A percentile compares a stretch with the other conserved stretches of the same genome.
phyloP scores from a whole-genome alignment of 1,140 invertebrate genomes.

The Eulimnadia texana region DNA sequence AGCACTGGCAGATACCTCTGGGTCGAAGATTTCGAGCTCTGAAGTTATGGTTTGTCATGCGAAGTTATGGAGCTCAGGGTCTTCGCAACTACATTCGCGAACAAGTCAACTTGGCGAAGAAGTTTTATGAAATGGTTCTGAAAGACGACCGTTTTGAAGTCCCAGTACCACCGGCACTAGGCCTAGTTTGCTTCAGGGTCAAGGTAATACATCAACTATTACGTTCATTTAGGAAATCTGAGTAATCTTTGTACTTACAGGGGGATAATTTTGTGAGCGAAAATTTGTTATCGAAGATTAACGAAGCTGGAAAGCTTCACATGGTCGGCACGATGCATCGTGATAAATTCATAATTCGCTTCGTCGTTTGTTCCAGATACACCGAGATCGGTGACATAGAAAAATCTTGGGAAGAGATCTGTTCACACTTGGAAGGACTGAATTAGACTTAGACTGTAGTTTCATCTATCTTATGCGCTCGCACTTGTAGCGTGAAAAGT shows the following conservation, averaged over 20 bases:
- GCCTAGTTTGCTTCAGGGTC: slow-evolving; percentile 83
- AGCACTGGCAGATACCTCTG: slow-evolving; percentile 95
- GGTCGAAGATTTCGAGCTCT: slow-evolving; percentile 85
- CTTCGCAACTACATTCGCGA: slow-evolving; percentile 76
- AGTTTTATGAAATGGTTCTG: slow-evolving; percentile 56
- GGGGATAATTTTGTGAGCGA: slow-evolving; percentile 73
- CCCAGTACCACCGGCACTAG: slow-evolving; percentile 69
- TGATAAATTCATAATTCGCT: slow-evolving; percentile 68
- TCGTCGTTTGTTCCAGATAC: slow-evolving; percentile 77
- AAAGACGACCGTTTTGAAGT: slow-evolving; percentile 72
- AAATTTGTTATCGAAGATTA: slow-evolving; percentile 65
- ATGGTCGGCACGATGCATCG: slow-evolving; percentile 80
- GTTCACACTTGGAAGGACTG: neutral
- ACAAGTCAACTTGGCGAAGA: slow-evolving; percentile 58
- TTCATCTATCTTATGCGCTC: no score
- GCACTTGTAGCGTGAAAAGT: no score
- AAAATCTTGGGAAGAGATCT: slow-evolving; percentile 71
- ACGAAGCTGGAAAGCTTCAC: slow-evolving; percentile 82
- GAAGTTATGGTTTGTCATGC: slow-evolving; percentile 93
- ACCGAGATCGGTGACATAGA: slow-evolving; percentile 69
- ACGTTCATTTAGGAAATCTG: neutral
- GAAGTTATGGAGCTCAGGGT: slow-evolving; percentile 75
- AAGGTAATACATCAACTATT: slow-evolving; percentile 41
- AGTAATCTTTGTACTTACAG: slow-evolving; percentile 25
- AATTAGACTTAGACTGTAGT: no score